Percentiles rank a stretch among this genome's conserved stretches.
Evolutionary conservation across 2,888 invertebrate genomes (phyloP).

Genomic region (Sericinus montela): DNA sequence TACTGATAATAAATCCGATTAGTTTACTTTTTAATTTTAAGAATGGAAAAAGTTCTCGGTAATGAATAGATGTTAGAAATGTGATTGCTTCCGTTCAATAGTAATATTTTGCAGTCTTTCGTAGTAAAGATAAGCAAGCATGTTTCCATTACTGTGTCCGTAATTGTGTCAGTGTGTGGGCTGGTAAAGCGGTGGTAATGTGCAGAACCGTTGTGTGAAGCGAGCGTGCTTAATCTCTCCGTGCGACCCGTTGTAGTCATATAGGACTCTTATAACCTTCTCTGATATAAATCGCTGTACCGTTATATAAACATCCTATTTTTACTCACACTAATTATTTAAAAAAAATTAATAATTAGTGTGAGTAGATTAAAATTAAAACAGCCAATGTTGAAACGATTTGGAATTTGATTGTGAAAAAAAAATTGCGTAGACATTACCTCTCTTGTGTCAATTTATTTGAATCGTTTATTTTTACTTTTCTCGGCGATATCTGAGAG

Average conservation of each 20-base stretch:
- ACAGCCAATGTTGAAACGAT: no score
- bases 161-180: constrained; percentile 45
- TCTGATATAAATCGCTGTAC: neutral
- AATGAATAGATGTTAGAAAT: no score
- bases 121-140: constrained; percentile 23
- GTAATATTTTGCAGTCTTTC: constrained; percentile 1
- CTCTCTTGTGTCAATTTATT: constrained; percentile 12
- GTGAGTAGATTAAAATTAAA: no score
- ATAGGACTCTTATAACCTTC: constrained; percentile 34
- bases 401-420: no score
- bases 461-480: constrained; percentile 1
- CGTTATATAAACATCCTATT: constrained; percentile 1
- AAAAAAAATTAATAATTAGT: no score
- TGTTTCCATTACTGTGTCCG: constrained; percentile 42
- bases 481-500: constrained; percentile 4
- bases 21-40: no score
- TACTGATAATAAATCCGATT: no score
- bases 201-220: constrained; percentile 33
- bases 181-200: constrained; percentile 33
- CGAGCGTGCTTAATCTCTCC: constrained; percentile 71
- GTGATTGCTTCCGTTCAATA: no score
- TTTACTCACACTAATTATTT: no score
- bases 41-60: no score
- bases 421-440: no score
- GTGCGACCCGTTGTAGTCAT: constrained; percentile 27